Evolutionary conservation across 2,888 invertebrate genomes (phyloP).

Genomic region (Itoplectis maculator): DNA sequence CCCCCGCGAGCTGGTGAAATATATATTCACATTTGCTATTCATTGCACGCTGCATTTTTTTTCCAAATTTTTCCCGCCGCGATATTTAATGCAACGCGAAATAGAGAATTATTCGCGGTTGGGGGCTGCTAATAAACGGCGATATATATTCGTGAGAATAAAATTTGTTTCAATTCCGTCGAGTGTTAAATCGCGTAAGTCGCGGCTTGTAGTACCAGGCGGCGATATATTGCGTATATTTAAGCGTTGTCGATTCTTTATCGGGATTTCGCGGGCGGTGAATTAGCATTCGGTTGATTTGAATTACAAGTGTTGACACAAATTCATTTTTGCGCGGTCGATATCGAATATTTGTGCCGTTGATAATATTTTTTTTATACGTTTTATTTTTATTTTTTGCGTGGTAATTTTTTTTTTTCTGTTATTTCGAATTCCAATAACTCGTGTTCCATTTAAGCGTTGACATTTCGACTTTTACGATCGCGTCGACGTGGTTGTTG

Average conservation of each 20-base stretch:
- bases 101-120: neutral
- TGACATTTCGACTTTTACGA: neutral
- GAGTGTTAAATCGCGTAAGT: too few relatives aligned
- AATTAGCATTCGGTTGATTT: too few relatives aligned
- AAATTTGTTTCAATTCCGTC: too few relatives aligned
- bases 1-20: neutral
- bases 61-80: neutral
- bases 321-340: too few relatives aligned
- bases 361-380: neutral
- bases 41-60: slow-evolving; percentile 11
- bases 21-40: neutral
- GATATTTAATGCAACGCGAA: neutral
- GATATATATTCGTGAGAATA: too few relatives aligned
- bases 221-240: too few relatives aligned
- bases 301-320: too few relatives aligned
- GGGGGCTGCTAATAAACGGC: too few relatives aligned
- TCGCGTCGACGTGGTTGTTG: neutral
- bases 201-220: too few relatives aligned
- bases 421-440: neutral
- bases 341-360: neutral
- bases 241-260: too few relatives aligned
- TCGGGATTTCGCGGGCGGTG: too few relatives aligned
- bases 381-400: neutral
- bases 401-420: neutral
- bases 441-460: neutral